Evolutionary conservation across 2,797 vertebrate genomes (phyloP), one percentile per base, ranked within the genome.

Genomic region (Enteromius radiatus): DNA sequence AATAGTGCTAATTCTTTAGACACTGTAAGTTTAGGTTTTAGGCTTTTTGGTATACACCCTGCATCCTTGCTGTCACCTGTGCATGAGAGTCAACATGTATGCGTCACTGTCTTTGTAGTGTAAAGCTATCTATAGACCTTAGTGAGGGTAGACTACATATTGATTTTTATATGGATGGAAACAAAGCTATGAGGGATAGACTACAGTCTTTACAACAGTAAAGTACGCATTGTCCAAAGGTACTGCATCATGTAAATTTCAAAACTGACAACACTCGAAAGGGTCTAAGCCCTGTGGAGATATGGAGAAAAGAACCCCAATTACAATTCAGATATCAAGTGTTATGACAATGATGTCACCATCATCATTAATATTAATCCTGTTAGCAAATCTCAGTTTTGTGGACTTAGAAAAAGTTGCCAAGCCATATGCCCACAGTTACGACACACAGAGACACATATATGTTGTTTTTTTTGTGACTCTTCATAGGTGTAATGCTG

Each of bases 371-470:
- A 59, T 74, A 80, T 68, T 56, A 12, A 59, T 61, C 73, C 63
- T 76, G 47, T 33, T 76, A 41, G 43, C 17, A 61, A 77, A 70
- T 67, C 33, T 73, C 36, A 36, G 9, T 45, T 21, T 78, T 54
- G 69, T 52, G 43, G 73, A 73, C 54, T 38, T 19, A 49, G 31
- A 75, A 56, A 78, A 78, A 9, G 19, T 45, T 85, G 71, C 61
- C 59, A 26, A 76, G 23, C 54, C 71, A 80, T 69, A 80, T 76
- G 78, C 77, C 67, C 56, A 74, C 63, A 59, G 76, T 83, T 80
- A 81, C 59, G 2, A 14, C 23, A 26, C 1, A 78, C 54, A 56
- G 31, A n/a, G n/a, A n/a, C n/a, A n/a, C n/a, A n/a, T n/a, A n/a
- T n/a, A n/a, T n/a, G n/a, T n/a, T n/a, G n/a, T n/a, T n/a, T n/a